Evolutionary conservation across 1,140 invertebrate species (phyloP).

Genomic region (Drosophila kikkawai): DNA sequence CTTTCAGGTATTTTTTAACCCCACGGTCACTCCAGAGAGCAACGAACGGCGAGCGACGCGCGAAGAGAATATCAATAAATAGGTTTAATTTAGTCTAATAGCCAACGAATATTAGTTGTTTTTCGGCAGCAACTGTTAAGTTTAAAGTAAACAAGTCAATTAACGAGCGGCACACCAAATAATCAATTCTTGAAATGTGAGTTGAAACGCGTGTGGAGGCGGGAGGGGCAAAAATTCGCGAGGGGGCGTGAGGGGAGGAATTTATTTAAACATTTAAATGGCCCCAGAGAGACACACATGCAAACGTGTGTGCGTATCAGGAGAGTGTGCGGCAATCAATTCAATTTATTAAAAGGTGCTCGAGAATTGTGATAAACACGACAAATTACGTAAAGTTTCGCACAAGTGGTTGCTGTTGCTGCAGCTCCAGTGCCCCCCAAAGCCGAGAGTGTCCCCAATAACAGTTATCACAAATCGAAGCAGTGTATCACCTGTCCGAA

Average conservation of each 20-base stretch:
- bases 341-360: constrained; percentile 49
- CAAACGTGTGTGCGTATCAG: constrained; percentile 14
- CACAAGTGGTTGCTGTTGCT: constrained; percentile 33
- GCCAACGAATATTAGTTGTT: constrained; percentile 20
- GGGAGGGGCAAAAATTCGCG: background rate
- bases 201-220: constrained; percentile 11
- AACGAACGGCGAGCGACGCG: constrained; percentile 36
- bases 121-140: constrained; percentile 23
- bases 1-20: background rate
- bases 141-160: constrained; percentile 68
- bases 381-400: constrained; percentile 47
- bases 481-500: constrained; percentile 21
- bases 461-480: constrained; percentile 16
- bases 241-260: constrained; percentile 11
- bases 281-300: constrained; percentile 25
- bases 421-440: constrained; percentile 3
- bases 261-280: constrained; percentile 65
- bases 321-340: constrained; percentile 54
- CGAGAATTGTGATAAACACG: constrained; percentile 29
- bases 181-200: constrained; percentile 54
- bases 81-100: constrained; percentile 31
- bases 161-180: constrained; percentile 27
- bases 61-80: constrained; percentile 40
- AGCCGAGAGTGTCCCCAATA: constrained; percentile 25
- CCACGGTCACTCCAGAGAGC: constrained; percentile 8